Base-by-base conservation (phyloP, 2,797 vertebrate species). In the Coranthus polyacanthus region DNA sequence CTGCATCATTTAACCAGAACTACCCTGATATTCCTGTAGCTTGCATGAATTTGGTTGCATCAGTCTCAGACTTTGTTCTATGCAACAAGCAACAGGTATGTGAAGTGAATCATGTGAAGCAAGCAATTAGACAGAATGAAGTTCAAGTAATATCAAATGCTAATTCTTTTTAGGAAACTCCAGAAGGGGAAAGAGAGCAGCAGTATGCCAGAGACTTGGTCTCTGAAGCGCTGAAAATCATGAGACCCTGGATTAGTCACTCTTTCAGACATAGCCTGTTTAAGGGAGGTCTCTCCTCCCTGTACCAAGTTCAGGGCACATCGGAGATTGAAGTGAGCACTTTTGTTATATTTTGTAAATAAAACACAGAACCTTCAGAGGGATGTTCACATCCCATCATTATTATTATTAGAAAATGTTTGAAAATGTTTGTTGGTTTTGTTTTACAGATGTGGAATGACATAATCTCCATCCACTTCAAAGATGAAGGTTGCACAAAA, bases 381-480 rank as follows among this genome's bases (percentile, higher is more conserved):
- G 6, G 6, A 18, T 11, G 0, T 6, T 38, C 2, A 29, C 11
- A 42, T 12, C 0, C 0, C 1, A 10, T 55, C 3, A 5, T 11
- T 53, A 2, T 6, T 26, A 5, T 11, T 53, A 2, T 6, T 26
- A 44, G 10, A 59, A 4, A 50, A 43, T 38, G 2, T 0, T 34
- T 2, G 1, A 68, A 7, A 12, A 44, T n/a, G 1, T 36, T 21
- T 43, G 18, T 16, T 60, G 6, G 13, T 62, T 60, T n/a, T 70
- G 0, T 13, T 74, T 88, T 34, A 32, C 81, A 99, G 97, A 78
- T 90, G 0, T 98, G 96, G 97, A 84, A 92, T 62, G 90, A 67
- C 2, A 78, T 97, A 22, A 81, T 97, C 24, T 90, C 62, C 2
- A 85, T 97, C 21, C 24, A 49, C 6, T 97, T 97, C 65, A 88